Percentiles rank a stretch among this genome's conserved stretches.
These are phyloP conservation scores for Phocoena phocoena DNA, from an alignment of 2,113 vertebrate genomes.

Conservation along the genomic window DNA sequence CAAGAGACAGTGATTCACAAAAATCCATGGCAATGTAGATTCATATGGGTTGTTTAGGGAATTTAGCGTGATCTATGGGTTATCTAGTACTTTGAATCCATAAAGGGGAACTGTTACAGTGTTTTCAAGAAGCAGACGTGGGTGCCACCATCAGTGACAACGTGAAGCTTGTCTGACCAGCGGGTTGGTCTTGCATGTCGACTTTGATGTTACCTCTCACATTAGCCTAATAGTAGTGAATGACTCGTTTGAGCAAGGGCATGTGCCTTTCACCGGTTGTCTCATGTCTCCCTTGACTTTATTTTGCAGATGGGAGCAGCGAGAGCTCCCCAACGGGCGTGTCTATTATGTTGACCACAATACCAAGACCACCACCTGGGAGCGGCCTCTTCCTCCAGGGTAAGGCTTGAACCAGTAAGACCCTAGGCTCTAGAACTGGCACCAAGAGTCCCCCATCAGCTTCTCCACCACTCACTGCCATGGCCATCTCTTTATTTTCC, in stretches of 20 bases:
- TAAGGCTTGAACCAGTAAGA: slow-evolving; percentile 74
- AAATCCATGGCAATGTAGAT: background rate
- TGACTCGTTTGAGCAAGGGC: background rate
- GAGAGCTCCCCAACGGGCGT: slow-evolving; percentile 94
- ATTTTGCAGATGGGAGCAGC: slow-evolving; percentile 94
- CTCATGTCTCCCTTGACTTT: background rate
- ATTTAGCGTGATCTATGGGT: background rate
- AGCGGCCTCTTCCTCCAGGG: slow-evolving; percentile 97
- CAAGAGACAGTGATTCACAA: background rate
- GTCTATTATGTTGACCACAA: slow-evolving; percentile 99
- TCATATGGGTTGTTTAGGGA: background rate
- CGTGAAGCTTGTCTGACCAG: background rate
- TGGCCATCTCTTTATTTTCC: background rate
- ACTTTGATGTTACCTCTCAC: background rate
- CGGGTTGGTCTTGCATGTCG: background rate
- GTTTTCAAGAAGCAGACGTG: background rate
- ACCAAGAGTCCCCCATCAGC: background rate
- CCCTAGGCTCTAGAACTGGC: background rate
- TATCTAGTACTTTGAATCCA: background rate
- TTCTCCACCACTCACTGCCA: background rate
- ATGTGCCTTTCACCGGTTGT: background rate
- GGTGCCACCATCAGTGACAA: background rate
- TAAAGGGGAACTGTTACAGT: background rate
- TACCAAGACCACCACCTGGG: slow-evolving; percentile 99
- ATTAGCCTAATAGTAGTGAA: background rate